Conservation (phyloP, 2,888 invertebrate species). For the Coelogynopora nodosa region DNA sequence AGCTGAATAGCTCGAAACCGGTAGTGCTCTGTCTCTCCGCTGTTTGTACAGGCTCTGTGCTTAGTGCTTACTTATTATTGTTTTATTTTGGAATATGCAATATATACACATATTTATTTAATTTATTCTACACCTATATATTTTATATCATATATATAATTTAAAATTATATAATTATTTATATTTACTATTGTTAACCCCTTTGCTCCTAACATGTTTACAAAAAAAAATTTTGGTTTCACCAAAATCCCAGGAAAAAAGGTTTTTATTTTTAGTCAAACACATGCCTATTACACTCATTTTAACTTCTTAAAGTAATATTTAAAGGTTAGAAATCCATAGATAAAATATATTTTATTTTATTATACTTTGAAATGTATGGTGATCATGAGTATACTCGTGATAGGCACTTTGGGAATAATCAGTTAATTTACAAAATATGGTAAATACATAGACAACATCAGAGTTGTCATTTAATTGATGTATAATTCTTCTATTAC, state of each 20-base stretch:
- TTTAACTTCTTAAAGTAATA: conserved; percentile 25
- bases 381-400: not conserved
- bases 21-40: no score
- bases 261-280: not conserved
- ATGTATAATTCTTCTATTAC: conserved; percentile 18
- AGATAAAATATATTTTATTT: not conserved
- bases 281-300: conserved; percentile 7
- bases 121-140: no score
- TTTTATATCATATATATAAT: no score
- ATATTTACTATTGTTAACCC: no score
- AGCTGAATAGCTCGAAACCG: no score
- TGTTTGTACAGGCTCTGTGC: no score
- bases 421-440: no score
- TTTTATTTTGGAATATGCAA: no score
- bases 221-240: conserved; percentile 11
- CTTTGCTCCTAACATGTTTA: not conserved
- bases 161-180: no score
- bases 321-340: conserved; percentile 31
- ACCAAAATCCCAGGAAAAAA: not conserved
- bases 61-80: no score
- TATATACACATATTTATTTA: no score
- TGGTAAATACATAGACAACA: no score
- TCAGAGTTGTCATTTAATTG: conserved; percentile 8
- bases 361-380: not conserved
- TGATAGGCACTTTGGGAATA: not conserved